Conservation (phyloP, 2,113 vertebrate species). For the Halichoeres trimaculatus region DNA sequence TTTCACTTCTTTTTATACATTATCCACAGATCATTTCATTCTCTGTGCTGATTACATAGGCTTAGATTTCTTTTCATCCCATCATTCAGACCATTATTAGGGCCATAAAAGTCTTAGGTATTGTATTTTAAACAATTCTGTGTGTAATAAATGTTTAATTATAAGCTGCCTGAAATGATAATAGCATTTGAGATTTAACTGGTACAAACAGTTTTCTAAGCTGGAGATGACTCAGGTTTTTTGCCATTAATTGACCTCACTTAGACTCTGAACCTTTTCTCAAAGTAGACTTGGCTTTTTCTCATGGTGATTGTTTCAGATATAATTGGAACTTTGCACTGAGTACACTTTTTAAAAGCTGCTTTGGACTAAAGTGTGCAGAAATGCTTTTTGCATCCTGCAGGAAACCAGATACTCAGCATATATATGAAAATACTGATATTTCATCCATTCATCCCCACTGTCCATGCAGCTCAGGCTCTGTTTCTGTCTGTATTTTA, state of each 20-base stretch:
- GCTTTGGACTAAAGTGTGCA: no score
- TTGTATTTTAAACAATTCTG: not conserved
- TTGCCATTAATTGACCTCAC: not conserved
- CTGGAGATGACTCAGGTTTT: not conserved
- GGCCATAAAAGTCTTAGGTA: not conserved
- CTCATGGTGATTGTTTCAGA: no score
- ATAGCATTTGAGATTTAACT: conserved; percentile 5
- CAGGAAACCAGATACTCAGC: no score
- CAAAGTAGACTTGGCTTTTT: no score
- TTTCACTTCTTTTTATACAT: conserved; percentile 39
- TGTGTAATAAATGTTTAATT: not conserved
- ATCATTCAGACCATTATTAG: conserved; percentile 29
- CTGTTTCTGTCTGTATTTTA: not conserved
- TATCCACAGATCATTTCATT: conserved; percentile 53
- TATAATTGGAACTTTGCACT: no score
- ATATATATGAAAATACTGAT: no score
- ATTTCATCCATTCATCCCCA: not conserved
- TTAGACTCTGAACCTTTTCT: no score
- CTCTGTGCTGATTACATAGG: conserved; percentile 25
- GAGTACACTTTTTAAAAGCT: not conserved
- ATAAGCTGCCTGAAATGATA: conserved; percentile 14
- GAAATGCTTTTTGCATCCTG: no score
- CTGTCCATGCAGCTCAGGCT: not conserved
- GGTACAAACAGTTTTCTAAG: not conserved
- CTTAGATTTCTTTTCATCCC: conserved; percentile 15